Base-by-base conservation (phyloP, 2,113 vertebrate species). In the Urocynchramus pylzowi region DNA sequence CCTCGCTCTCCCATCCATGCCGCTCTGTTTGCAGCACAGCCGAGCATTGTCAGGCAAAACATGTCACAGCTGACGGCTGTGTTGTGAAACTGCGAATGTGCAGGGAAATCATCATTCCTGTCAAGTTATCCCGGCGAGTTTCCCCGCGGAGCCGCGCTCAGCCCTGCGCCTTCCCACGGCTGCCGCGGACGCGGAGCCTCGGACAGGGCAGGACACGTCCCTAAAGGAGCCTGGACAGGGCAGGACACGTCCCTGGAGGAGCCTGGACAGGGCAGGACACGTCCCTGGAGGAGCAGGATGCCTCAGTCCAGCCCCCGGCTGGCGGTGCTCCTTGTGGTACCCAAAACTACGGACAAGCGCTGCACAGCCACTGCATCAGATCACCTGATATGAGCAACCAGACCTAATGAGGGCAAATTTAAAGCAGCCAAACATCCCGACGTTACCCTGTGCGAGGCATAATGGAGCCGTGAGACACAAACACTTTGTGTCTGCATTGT, bases 141-240 rank as follows among this genome's bases (percentile, higher is more conserved):
- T 78, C 90, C 89, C 87, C 65, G 70, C 81, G 52, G 59, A 74
- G 50, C 69, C 59, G 65, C 17, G 39, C 73, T 33, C 68, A 84
- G 96, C 93, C 97, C 97, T 97, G 98, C 98, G 95, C 98, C 97
- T 98, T 90, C 98, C 98, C 28, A 20, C 67, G 83, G 84, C 53
- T 39, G 77, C 57, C 24, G 56, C 70, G 77, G 84, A 19, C 88
- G 69, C 68, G 8, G 27, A 78, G 64, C 74, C 64, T 19, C 22
- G 78, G 87, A 26, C 85, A 37, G 84, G 85, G 61, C 94, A 81
- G 61, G 57, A 86, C 54, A 1, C 47, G 70, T 39, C 90, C 83
- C 49, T 35, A 3, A 35, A 44, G 77, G 79, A 54, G 82, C 50
- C 82, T 4, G 74, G 37, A 3, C 61, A 37, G 84, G 85, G 61